Conservation (phyloP, 2,113 vertebrate genomes). For the Bubo blakistoni region DNA sequence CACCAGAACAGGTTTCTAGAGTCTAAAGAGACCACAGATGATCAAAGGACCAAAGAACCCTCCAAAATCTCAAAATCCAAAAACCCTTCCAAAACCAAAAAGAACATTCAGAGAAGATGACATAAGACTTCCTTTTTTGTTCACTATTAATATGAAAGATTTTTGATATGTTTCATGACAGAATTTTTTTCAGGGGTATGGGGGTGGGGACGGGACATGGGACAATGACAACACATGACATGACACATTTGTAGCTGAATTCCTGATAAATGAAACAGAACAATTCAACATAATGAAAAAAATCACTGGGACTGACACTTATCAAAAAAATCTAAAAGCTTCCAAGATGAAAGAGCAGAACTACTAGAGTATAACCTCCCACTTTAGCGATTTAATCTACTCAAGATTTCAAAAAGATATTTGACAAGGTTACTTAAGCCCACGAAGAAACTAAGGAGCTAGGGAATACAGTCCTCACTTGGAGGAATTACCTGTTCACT, state of each 20-base stretch:
- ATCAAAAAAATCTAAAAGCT: background rate
- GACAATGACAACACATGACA: background rate
- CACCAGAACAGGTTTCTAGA: background rate
- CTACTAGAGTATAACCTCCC: background rate
- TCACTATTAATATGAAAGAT: background rate
- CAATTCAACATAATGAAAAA: background rate
- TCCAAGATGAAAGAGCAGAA: background rate
- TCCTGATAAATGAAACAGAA: background rate
- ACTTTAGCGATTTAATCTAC: background rate
- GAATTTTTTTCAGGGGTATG: background rate
- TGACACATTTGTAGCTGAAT: background rate
- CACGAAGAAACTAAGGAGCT: background rate
- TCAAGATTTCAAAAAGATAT: background rate
- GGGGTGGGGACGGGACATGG: fast-evolving
- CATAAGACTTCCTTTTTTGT: background rate
- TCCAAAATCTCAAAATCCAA: background rate
- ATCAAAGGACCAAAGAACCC: background rate
- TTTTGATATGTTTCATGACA: background rate
- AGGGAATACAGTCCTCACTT: background rate
- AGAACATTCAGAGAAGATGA: background rate
- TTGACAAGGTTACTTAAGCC: background rate
- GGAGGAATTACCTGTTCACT: background rate
- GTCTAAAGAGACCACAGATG: background rate
- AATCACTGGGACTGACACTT: background rate
- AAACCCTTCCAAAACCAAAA: too few relatives aligned